Conservation (phyloP, 2,888 invertebrate species). For the Alitta virens region DNA sequence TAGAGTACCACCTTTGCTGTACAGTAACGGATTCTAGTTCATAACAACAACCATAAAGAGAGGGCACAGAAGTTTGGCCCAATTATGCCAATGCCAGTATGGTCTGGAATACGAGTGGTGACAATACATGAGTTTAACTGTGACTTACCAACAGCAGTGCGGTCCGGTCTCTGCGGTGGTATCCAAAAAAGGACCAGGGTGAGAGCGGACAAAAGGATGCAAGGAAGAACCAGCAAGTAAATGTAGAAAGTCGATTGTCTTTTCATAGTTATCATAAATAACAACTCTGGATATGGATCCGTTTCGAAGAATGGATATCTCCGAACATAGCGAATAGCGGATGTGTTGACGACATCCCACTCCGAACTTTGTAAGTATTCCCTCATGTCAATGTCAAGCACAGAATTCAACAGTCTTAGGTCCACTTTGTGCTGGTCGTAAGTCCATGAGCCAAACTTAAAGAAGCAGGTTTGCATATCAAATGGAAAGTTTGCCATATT, state of each 20-base stretch:
- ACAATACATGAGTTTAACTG: too few species aligned
- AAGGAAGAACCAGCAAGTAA: slow-evolving; percentile 18
- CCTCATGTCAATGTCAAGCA: slow-evolving; percentile 7
- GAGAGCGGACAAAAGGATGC: slow-evolving; percentile 15
- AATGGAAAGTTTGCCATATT: slow-evolving; percentile 18
- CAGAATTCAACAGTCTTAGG: slow-evolving; percentile 3
- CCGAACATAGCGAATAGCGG: slow-evolving; percentile 5
- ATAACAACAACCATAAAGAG: too few species aligned
- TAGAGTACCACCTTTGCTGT: too few species aligned
- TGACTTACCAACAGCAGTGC: slow-evolving; percentile 16
- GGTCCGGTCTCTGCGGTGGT: slow-evolving; percentile 14
- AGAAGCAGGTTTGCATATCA: slow-evolving; percentile 14
- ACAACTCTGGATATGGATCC: slow-evolving; percentile 15
- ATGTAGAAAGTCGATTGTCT: slow-evolving; percentile 18
- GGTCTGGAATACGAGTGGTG: too few species aligned
- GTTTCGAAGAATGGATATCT: slow-evolving; percentile 16
- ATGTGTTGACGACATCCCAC: slow-evolving; percentile 13
- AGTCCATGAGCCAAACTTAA: slow-evolving; percentile 20
- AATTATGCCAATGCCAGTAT: too few species aligned
- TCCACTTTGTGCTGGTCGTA: slow-evolving; percentile 17
- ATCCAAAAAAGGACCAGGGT: slow-evolving; percentile 17
- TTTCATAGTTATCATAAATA: slow-evolving; percentile 14
- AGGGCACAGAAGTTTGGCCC: too few species aligned
- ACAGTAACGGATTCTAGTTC: too few species aligned
- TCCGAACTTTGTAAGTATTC: slow-evolving; percentile 16